Base-by-base conservation (phyloP, 1,140 invertebrate genomes). In the Paralvinella palmiformis region DNA sequence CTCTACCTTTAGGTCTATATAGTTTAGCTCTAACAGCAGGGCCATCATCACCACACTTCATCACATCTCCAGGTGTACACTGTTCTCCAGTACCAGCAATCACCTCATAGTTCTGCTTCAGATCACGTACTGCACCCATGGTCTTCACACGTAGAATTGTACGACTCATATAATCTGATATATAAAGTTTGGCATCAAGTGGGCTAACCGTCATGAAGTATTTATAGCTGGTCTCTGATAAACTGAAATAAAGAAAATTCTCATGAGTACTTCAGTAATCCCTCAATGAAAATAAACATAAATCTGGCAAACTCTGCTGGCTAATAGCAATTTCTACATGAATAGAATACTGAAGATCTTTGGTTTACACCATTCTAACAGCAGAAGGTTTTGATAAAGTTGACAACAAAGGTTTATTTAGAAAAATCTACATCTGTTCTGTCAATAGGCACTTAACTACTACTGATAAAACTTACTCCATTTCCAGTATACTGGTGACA, bases 141-240 rank as follows among this genome's bases (percentile, higher is more conserved):
- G 92, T 89, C 48, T 91, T 86, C 0, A 96, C 91, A 48, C 88
- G 86, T 27, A 96, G 90, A 60, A 96, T 95, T 78, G 94, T 91
- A 78, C 96, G 91, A 0, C 90, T 92, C 80, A 96, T 92, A 0
- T 92, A 92, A 79, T 96, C 92, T 0, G 92, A 95, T 58, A 97
- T 92, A 78, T 94, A 96, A 0, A 98, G 83, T 1, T 88, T 87
- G n/a, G 92, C 92, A 79, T 96, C 92, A 10, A 96, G 83, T 0
- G 94, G 93, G 72, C 91, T 94, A 22, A 96, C 81, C 0, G 93
- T 91, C 84, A 98, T 91, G 81, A 95, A 94, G 76, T 96, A 96
- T 59, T 94, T 89, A 80, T 97, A 96, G 0, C 92, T 94, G 0
- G 96, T 92, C 67, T 90, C 83, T 0, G 92, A 92, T 10, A 92